Conservation (phyloP, 2,888 invertebrate genomes). For the Morpho helenor region DNA sequence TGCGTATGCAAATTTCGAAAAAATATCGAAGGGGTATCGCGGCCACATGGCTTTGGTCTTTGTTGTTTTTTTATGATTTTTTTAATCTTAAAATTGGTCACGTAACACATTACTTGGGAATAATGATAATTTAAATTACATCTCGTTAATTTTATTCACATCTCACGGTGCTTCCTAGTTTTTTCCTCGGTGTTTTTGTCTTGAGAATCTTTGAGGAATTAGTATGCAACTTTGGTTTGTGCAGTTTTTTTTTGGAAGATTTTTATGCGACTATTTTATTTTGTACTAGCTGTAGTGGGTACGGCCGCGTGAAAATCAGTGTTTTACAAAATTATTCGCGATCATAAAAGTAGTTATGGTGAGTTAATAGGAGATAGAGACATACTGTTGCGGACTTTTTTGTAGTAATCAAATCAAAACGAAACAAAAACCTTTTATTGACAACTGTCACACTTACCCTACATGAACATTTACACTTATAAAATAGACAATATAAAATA, state of each 20-base stretch:
- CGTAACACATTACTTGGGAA: slow-evolving; percentile 52
- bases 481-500: too few species aligned
- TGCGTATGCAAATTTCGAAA: slow-evolving; percentile 59
- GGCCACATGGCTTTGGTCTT: slow-evolving; percentile 45
- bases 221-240: slow-evolving; percentile 6
- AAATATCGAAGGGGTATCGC: slow-evolving; percentile 44
- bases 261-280: background rate
- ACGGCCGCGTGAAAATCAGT: background rate
- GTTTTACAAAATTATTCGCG: too few species aligned
- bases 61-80: slow-evolving; percentile 33
- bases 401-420: too few species aligned
- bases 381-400: too few species aligned
- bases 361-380: too few species aligned
- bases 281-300: background rate
- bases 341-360: too few species aligned
- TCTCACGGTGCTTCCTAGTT: slow-evolving; percentile 51
- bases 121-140: slow-evolving; percentile 38
- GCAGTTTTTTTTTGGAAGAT: slow-evolving; percentile 1
- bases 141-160: slow-evolving; percentile 59
- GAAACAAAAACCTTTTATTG: too few species aligned
- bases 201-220: slow-evolving; percentile 24
- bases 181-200: slow-evolving; percentile 38
- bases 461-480: too few species aligned
- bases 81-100: slow-evolving; percentile 61
- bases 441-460: too few species aligned